These are phyloP conservation scores for Amphipoea oculea DNA, from an alignment of 2,888 invertebrate genomes.

Conservation along the genomic window DNA sequence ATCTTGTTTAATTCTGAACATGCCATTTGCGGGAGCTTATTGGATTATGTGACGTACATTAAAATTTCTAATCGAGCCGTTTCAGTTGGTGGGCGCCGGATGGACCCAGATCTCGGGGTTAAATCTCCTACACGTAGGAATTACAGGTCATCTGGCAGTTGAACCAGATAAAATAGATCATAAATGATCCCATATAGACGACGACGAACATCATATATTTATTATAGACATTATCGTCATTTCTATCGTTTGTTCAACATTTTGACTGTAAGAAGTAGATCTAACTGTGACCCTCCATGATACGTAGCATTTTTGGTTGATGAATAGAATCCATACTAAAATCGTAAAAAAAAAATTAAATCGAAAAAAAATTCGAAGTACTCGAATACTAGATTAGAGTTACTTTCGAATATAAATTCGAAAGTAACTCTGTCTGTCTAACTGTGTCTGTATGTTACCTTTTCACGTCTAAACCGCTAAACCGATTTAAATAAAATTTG, in stretches of 20 bases:
- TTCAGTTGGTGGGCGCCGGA: slow-evolving; percentile 4
- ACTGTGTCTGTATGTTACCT: no score
- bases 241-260: background rate
- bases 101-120: slow-evolving; percentile 21
- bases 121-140: slow-evolving; percentile 5
- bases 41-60: slow-evolving; percentile 5
- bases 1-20: background rate
- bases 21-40: background rate
- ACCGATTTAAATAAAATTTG: no score
- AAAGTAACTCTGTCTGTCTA: no score
- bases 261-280: background rate
- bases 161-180: background rate
- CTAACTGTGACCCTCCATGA: background rate
- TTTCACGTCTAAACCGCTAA: no score
- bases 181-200: no score
- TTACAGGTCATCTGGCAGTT: background rate
- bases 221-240: background rate
- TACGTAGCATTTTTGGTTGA: background rate
- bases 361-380: no score
- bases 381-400: no score
- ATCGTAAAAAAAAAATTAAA: no score
- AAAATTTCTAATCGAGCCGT: slow-evolving; percentile 5
- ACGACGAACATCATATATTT: background rate
- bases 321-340: background rate
- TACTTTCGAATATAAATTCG: no score